Evolutionary conservation across 1,140 invertebrate species (phyloP).

Genomic region (Lordiphosa stackelbergi): DNA sequence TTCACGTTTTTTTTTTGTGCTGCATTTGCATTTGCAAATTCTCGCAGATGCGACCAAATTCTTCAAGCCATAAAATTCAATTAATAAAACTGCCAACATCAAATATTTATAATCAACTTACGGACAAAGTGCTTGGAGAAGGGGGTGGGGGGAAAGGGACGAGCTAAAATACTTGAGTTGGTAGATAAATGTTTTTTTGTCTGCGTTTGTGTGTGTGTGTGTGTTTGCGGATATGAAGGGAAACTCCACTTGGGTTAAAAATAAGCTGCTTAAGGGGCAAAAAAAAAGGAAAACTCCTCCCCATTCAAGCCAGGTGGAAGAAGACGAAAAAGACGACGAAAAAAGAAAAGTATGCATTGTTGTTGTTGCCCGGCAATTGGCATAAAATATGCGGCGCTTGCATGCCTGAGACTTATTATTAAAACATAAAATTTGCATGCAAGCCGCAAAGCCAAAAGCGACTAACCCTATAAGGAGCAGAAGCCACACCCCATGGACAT

Average conservation of each 20-base stretch:
- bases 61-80: neutral
- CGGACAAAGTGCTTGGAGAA: neutral
- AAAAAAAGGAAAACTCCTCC: slow-evolving; percentile 4
- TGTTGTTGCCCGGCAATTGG: slow-evolving; percentile 37
- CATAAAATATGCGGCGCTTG: slow-evolving; percentile 71
- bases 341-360: neutral
- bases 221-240: neutral
- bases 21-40: slow-evolving; percentile 27
- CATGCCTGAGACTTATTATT: slow-evolving; percentile 72
- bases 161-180: too few species aligned
- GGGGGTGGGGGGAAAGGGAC: too few species aligned
- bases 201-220: too few species aligned
- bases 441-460: slow-evolving; percentile 48
- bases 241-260: slow-evolving; percentile 39
- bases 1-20: too few species aligned
- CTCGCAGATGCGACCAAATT: neutral
- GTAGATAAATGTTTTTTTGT: too few species aligned
- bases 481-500: slow-evolving; percentile 8
- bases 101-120: slow-evolving; percentile 21
- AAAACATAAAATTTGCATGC: slow-evolving; percentile 75
- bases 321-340: neutral
- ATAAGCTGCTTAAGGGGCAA: slow-evolving; percentile 27
- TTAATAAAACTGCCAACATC: neutral
- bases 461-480: slow-evolving; percentile 21
- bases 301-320: too few species aligned